Conservation (phyloP, 2,888 invertebrate genomes). For the Cistogaster globosa region DNA sequence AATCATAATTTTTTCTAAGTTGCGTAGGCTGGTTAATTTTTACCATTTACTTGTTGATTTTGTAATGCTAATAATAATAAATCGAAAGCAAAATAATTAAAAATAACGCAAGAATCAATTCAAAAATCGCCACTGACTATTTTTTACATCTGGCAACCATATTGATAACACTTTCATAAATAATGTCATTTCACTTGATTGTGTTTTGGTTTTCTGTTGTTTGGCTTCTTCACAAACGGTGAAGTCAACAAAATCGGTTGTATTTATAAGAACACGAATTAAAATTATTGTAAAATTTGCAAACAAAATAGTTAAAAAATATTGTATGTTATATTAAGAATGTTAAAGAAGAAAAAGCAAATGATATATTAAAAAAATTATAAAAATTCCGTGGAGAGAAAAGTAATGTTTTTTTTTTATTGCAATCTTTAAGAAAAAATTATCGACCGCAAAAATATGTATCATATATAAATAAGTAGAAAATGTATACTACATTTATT, state of each 20-base stretch:
- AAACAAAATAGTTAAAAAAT: background rate
- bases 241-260: constrained; percentile 11
- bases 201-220: constrained; percentile 52
- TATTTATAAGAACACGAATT: background rate
- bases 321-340: background rate
- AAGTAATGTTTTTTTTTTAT: constrained; percentile 45
- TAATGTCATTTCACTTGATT: constrained; percentile 19
- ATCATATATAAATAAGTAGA: constrained; percentile 46
- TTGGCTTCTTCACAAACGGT: constrained; percentile 44
- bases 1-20: too few species aligned
- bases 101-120: too few species aligned
- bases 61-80: too few species aligned
- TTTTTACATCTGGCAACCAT: background rate
- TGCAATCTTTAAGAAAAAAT: constrained; percentile 43
- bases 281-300: constrained; percentile 13
- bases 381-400: constrained; percentile 23
- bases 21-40: too few species aligned
- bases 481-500: constrained; percentile 5
- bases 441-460: constrained; percentile 71
- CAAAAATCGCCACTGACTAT: too few species aligned
- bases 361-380: constrained; percentile 39
- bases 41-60: too few species aligned
- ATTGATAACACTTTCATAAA: background rate
- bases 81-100: too few species aligned
- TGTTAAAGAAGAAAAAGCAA: background rate